These are phyloP conservation scores for Caenorhabditis macrosperma DNA, from an alignment of 2,888 invertebrate genomes.

Conservation along the genomic window DNA sequence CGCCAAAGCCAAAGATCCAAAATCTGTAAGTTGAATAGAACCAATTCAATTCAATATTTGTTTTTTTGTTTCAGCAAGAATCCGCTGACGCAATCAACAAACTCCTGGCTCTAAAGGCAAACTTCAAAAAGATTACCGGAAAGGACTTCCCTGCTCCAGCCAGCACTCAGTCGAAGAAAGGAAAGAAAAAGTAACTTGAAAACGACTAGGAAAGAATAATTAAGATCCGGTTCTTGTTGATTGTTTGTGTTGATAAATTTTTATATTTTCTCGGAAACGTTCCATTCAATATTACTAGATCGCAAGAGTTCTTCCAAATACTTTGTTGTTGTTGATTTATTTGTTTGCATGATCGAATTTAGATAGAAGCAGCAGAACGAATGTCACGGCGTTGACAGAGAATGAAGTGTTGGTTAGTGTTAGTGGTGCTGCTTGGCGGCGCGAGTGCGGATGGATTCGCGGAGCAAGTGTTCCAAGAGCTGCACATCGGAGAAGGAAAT, in stretches of 20 bases:
- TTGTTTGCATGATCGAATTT: background rate
- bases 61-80: constrained; percentile 64
- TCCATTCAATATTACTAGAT: no score
- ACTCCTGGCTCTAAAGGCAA: constrained; percentile 86
- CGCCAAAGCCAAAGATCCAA: constrained; percentile 71
- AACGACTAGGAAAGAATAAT: no score
- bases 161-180: constrained; percentile 36
- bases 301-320: no score
- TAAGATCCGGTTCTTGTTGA: constrained; percentile 2
- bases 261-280: background rate
- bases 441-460: constrained; percentile 31
- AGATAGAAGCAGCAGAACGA: background rate
- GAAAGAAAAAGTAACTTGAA: constrained; percentile 43
- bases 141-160: constrained; percentile 82
- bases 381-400: constrained; percentile 10
- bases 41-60: background rate
- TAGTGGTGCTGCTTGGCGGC: constrained; percentile 28
- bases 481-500: constrained; percentile 46
- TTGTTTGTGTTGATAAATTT: constrained; percentile 7
- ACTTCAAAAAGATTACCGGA: constrained; percentile 86
- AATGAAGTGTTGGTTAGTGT: constrained; percentile 32
- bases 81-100: constrained; percentile 84
- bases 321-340: background rate
- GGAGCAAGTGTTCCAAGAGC: constrained; percentile 42
- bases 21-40: constrained; percentile 46